Evolutionary conservation across 2,113 vertebrate genomes (phyloP).

Genomic region (Eptesicus fuscus): DNA sequence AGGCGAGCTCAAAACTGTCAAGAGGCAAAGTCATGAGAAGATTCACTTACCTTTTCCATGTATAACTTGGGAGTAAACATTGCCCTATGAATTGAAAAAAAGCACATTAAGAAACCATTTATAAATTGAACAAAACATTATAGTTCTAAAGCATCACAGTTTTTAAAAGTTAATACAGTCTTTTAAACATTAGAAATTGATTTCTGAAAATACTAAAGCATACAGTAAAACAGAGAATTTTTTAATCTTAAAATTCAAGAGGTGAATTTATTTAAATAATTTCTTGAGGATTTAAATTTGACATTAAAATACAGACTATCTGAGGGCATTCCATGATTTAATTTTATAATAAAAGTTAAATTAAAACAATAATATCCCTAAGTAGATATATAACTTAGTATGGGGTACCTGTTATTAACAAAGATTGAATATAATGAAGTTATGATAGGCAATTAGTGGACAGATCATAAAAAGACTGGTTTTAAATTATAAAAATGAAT

Average conservation of each 20-base stretch:
- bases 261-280: background rate
- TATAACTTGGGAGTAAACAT: background rate
- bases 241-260: constrained; percentile 8
- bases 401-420: background rate
- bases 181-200: background rate
- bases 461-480: background rate
- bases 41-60: constrained; percentile 60
- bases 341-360: background rate
- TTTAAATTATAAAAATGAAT: background rate
- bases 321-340: background rate
- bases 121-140: background rate
- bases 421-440: background rate
- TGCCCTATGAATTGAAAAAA: constrained; percentile 46
- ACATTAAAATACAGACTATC: background rate
- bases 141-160: background rate
- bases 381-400: background rate
- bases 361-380: background rate
- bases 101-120: background rate
- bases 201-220: background rate
- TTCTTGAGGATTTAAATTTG: background rate
- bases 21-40: background rate
- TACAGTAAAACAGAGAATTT: background rate
- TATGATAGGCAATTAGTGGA: background rate
- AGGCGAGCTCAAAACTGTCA: background rate
- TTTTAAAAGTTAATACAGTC: background rate